Base-by-base conservation (phyloP, 2,113 vertebrate species). In the Leptodactylus fuscus region DNA sequence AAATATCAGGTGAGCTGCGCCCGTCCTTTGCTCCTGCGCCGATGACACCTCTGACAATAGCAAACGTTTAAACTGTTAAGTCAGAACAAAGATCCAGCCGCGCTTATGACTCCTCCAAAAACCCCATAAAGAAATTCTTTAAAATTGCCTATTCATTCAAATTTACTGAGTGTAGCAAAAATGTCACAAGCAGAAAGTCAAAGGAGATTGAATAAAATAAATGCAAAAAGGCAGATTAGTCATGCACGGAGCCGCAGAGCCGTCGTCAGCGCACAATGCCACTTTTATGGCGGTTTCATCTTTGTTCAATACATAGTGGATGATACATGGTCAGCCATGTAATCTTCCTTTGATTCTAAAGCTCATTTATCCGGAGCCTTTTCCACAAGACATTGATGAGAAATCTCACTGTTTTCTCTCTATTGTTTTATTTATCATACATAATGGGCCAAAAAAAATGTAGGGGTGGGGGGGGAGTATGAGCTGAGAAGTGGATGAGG, bases 141-240 rank as follows among this genome's bases (percentile, higher is more conserved):
- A 98, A 98, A 98, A 98, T 98, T 98, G 97, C 97, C 96, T 97
- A 98, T 99, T 98, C 97, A 98, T 96, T 98, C 95, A 98, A 98
- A 99, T 97, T 98, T 98, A 96, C 97, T 97, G 98, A 98, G 97
- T 98, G 96, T 96, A 96, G 96, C 97, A 99, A 98, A 98, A 99
- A 99, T 99, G 97, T 99, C 97, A 97, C 97, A 98, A 96, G 97
- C 97, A 98, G 98, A 98, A 99, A 98, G 97, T 97, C 96, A 96
- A 96, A 95, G 96, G 96, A 98, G 97, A 99, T 97, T 97, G 97
- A 99, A 99, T 99, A 98, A 99, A 99, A 99, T 98, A 98, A 79
- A 98, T 98, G 96, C 96, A 95, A 95, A 97, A 95, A 97, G 97
- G 97, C 97, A 97, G 97, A 98, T 99, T 98, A 99, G 98, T 98